Evolutionary conservation across 2,797 vertebrate species (phyloP).

Genomic region (Vespertilio murinus): DNA sequence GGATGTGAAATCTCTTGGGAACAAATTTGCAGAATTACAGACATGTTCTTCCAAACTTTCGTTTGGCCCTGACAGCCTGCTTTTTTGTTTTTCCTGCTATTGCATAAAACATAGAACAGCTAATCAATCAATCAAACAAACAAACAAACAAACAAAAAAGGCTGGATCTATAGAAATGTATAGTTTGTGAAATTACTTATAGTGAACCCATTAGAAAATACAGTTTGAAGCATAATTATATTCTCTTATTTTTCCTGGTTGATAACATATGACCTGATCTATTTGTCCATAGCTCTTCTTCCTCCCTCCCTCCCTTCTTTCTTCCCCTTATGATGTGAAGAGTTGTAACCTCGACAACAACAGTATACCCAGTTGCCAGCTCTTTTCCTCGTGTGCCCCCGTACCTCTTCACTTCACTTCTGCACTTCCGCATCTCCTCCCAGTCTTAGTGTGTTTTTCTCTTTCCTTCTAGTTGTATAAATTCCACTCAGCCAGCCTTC

Average conservation of each 20-base stretch:
- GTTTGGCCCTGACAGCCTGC: not conserved
- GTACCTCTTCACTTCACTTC: too few species aligned
- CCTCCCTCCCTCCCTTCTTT: not conserved
- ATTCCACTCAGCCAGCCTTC: too few species aligned
- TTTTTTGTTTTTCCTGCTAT: conserved; percentile 8
- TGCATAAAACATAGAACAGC: not conserved
- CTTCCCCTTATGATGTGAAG: too few species aligned
- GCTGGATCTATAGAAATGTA: not conserved
- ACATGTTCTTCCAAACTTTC: conserved; percentile 46
- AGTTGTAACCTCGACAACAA: too few species aligned
- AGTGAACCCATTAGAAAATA: not conserved
- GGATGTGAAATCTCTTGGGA: conserved; percentile 44
- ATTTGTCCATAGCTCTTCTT: not conserved
- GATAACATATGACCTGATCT: not conserved
- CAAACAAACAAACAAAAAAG: not conserved
- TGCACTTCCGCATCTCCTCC: too few species aligned
- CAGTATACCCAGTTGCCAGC: too few species aligned
- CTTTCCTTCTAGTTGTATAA: too few species aligned
- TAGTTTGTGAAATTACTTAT: conserved; percentile 22
- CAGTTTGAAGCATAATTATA: not conserved
- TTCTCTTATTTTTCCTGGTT: not conserved
- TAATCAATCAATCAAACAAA: not conserved
- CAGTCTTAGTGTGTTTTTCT: too few species aligned
- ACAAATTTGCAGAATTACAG: conserved; percentile 31
- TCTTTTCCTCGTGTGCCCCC: too few species aligned